These are phyloP conservation scores for Bufo bufo DNA, from an alignment of 2,113 vertebrate species.

Conservation along the genomic window DNA sequence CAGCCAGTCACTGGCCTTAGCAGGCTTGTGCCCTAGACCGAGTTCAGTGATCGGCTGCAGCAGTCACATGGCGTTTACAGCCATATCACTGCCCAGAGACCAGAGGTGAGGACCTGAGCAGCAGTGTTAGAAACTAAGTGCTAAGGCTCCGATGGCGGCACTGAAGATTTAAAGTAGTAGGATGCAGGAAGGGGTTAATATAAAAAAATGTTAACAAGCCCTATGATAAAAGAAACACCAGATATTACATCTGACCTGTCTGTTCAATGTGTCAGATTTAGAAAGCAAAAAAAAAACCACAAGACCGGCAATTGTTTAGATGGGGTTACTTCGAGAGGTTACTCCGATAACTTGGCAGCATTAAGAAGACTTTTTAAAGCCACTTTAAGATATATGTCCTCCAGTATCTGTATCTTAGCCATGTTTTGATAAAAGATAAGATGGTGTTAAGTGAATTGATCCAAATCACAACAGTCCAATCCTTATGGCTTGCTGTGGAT, in stretches of 20 bases:
- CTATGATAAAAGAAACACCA: neutral
- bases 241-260: neutral
- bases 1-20: too few species aligned
- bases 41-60: too few species aligned
- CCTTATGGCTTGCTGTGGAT: slow-evolving; percentile 44
- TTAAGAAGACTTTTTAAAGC: slow-evolving; percentile 25
- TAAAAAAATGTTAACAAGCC: neutral
- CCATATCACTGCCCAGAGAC: too few species aligned
- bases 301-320: neutral
- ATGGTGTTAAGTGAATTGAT: slow-evolving; percentile 41
- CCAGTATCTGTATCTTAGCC: slow-evolving; percentile 24
- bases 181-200: neutral
- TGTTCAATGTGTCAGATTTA: neutral
- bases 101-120: too few species aligned
- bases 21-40: too few species aligned
- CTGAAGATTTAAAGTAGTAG: too few species aligned
- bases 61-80: too few species aligned
- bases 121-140: too few species aligned
- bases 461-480: slow-evolving; percentile 42
- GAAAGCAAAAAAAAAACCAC: neutral
- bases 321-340: neutral
- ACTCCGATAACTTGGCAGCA: neutral
- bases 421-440: slow-evolving; percentile 48
- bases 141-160: too few species aligned
- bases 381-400: slow-evolving; percentile 9